phyloP scores from a whole-genome alignment of 2,797 vertebrate species.

The Poeciliopsis paucimaculata region DNA sequence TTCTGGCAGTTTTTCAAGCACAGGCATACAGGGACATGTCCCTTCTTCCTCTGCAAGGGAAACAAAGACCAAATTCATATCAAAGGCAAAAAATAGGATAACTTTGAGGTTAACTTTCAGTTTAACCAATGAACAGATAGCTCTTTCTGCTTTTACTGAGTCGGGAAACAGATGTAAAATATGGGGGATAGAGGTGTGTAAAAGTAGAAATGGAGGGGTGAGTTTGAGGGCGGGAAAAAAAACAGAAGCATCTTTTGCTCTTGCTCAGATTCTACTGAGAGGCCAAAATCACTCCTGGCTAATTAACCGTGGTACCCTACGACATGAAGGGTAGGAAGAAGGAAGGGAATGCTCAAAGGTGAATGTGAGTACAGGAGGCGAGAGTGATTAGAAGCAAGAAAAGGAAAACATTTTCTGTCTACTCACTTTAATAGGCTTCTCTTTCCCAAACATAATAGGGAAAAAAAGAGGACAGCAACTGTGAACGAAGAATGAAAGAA shows the following conservation, averaged over 20 bases:
- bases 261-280: slow-evolving; percentile 72
- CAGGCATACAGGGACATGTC: slow-evolving; percentile 56
- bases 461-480: slow-evolving; percentile 12
- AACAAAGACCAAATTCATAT: slow-evolving; percentile 56
- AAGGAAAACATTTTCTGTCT: neutral
- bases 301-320: slow-evolving; percentile 78
- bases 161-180: slow-evolving; percentile 15
- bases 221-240: slow-evolving; percentile 51
- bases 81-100: slow-evolving; percentile 43
- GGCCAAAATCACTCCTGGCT: slow-evolving; percentile 70
- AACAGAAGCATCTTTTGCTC: slow-evolving; percentile 64
- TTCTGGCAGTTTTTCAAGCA: slow-evolving; percentile 66
- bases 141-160: slow-evolving; percentile 54
- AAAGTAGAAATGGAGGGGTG: slow-evolving; percentile 13
- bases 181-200: slow-evolving; percentile 13
- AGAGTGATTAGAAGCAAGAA: slow-evolving; percentile 4
- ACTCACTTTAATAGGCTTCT: no score
- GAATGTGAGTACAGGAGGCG: slow-evolving; percentile 4
- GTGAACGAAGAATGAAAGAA: slow-evolving; percentile 26
- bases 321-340: slow-evolving; percentile 58
- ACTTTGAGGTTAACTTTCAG: slow-evolving; percentile 57
- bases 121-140: slow-evolving; percentile 42
- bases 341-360: slow-evolving; percentile 16
- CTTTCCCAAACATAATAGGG: neutral
- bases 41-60: slow-evolving; percentile 26